Percentiles rank a stretch among this genome's conserved stretches.
Evolutionary conservation across 2,113 vertebrate species (phyloP).

Genomic region (Cyprinus carpio): DNA sequence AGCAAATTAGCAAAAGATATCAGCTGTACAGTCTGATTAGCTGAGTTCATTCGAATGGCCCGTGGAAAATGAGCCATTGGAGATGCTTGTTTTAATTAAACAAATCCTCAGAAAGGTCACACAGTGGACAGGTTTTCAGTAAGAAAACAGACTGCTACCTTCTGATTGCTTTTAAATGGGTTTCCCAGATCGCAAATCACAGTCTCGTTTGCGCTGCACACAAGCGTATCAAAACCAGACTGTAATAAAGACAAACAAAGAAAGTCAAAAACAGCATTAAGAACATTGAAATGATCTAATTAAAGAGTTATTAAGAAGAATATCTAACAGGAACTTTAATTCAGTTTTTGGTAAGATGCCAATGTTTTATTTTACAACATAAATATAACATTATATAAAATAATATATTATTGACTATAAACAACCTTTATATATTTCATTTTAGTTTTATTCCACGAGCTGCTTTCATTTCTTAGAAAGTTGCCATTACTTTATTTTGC

Average conservation of each 20-base stretch:
- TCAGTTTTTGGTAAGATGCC: not conserved
- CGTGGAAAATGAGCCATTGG: not conserved
- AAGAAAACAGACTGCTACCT: conserved; percentile 65
- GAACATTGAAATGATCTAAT: not conserved
- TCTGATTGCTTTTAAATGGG: conserved; percentile 83
- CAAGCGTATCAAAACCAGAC: conserved; percentile 43
- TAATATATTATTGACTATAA: too few species aligned
- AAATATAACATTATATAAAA: not conserved
- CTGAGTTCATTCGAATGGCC: not conserved
- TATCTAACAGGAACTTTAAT: not conserved
- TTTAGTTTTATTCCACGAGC: not conserved
- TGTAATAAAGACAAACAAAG: conserved; percentile 15
- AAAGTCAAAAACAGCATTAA: not conserved
- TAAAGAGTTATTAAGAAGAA: not conserved
- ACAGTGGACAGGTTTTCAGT: not conserved
- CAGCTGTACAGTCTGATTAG: conserved; percentile 1
- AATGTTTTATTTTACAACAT: not conserved
- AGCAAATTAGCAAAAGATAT: conserved; percentile 5
- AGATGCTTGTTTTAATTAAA: conserved; percentile 1
- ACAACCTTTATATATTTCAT: not conserved
- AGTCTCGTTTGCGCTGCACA: conserved; percentile 58
- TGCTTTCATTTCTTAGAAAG: not conserved
- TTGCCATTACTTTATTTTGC: not conserved
- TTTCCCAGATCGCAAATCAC: conserved; percentile 88
- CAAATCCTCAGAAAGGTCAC: conserved; percentile 19